Evolutionary conservation across 1,140 invertebrate species (phyloP), one percentile per base, ranked within the genome.

Genomic region (Drosophila ironensis): DNA sequence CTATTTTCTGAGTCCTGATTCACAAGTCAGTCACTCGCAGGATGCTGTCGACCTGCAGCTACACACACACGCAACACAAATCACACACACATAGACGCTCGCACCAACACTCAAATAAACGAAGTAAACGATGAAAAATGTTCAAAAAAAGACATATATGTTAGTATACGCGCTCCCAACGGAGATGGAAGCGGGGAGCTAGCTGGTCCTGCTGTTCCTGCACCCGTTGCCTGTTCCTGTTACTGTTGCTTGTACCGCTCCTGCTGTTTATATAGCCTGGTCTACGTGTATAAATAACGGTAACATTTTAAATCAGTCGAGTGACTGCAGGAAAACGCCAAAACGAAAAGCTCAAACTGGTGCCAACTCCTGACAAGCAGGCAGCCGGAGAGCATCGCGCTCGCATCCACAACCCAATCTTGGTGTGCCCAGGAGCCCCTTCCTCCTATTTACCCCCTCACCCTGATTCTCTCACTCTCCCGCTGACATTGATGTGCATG

Each of bases 301-400:
- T 86, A 86, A 86, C 74, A 86, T 86, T 86, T 86, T 86, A 86
- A 86, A 86, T 86, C 80, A 86, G 80, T 86, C 80, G 46, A 78
- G 74, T 86, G 80, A 80, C 67, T 86, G 80, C 80, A 86, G 80
- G 71, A 75, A 63, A 82, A 77, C 64, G 80, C 72, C 68, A 72
- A 84, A 82, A 68, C 66, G 63, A 78, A 75, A 71, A 64, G 66
- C 72, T 75, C 72, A 75, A 75, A 75, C 66, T 66, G 76, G 71
- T 81, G 73, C 56, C 78, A 82, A 54, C 57, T 54, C 38, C 68
- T 84, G 77, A 74, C 74, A 82, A 64, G 56, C 37, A 37, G 46
- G 16, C 30, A 33, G 11, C 48, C 50, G 27, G 42, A 35, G 22
- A 60, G 56, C 35, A 20, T 37, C 33, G 33, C 33, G 30, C 16